Conservation (phyloP, 2,888 invertebrate species). For the Drosophila longiperda region DNA sequence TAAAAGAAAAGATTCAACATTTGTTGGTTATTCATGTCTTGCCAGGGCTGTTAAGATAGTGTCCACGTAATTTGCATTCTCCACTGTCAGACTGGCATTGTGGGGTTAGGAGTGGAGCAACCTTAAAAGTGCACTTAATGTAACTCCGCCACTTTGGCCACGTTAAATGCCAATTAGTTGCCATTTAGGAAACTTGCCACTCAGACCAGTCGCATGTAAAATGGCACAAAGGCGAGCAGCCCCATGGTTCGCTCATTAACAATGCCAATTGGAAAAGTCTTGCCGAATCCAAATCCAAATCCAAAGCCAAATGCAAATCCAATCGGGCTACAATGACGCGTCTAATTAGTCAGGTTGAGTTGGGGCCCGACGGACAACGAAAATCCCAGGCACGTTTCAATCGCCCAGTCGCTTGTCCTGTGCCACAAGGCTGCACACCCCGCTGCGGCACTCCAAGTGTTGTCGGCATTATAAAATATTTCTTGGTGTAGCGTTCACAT, state of each 20-base stretch:
- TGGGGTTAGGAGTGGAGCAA: conserved; percentile 24
- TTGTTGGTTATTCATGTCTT: conserved; percentile 14
- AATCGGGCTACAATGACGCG: conserved; percentile 78
- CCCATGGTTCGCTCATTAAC: conserved; percentile 64
- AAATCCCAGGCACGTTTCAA: conserved; percentile 71
- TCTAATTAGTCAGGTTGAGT: conserved; percentile 74
- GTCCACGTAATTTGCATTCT: conserved; percentile 57
- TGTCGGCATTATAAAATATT: conserved; percentile 74
- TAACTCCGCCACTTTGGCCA: conserved; percentile 46
- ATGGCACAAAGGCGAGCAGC: not conserved
- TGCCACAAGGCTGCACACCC: conserved; percentile 45
- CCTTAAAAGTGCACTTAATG: conserved; percentile 63
- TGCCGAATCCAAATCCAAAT: conserved; percentile 40
- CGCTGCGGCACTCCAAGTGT: conserved; percentile 35
- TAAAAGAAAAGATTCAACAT: not conserved
- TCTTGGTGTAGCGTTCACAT: conserved; percentile 51
- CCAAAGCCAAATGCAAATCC: conserved; percentile 74
- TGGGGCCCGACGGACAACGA: conserved; percentile 23
- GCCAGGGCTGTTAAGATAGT: conserved; percentile 3
- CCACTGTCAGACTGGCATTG: conserved; percentile 15
- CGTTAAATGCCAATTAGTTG: conserved; percentile 76
- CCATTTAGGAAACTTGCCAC: conserved; percentile 56
- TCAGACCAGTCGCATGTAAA: conserved; percentile 9
- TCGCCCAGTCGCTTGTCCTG: conserved; percentile 19
- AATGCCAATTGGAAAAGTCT: conserved; percentile 69